Evolutionary conservation across 2,113 vertebrate species (phyloP).

Genomic region (Emydocephalus ijimae): DNA sequence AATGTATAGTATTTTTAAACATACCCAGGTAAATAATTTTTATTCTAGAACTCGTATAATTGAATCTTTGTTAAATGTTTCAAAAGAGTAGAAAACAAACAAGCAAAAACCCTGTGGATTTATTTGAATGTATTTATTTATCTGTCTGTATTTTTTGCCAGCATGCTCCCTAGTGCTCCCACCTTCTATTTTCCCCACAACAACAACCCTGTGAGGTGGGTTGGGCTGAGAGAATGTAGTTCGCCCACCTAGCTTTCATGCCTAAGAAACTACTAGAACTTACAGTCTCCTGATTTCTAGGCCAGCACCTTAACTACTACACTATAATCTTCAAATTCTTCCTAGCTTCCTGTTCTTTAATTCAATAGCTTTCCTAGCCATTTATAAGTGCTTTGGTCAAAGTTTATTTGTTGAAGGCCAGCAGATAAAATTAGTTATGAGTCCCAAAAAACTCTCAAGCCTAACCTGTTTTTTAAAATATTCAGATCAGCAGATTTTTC

Average conservation of each 20-base stretch:
- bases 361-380: not conserved
- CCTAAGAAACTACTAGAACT: not conserved
- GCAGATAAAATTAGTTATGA: not conserved
- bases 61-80: not conserved
- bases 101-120: not conserved
- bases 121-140: not conserved
- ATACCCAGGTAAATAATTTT: conserved; percentile 77
- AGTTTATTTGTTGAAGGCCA: not conserved
- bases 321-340: not conserved
- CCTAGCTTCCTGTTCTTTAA: not conserved
- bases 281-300: not conserved
- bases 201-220: not conserved
- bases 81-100: not conserved
- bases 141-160: not conserved
- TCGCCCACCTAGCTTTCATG: not conserved
- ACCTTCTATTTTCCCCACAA: not conserved
- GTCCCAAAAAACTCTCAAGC: not conserved
- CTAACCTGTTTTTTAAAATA: not conserved
- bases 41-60: not conserved
- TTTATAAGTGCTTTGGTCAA: not conserved
- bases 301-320: not conserved
- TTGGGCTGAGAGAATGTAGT: not conserved
- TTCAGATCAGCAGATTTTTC: not conserved
- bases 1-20: conserved; percentile 88
- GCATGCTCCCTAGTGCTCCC: not conserved